Percentiles rank a stretch among this genome's conserved stretches.
Conservation (phyloP, 2,797 vertebrate species). For the Ciconia nigra region DNA sequence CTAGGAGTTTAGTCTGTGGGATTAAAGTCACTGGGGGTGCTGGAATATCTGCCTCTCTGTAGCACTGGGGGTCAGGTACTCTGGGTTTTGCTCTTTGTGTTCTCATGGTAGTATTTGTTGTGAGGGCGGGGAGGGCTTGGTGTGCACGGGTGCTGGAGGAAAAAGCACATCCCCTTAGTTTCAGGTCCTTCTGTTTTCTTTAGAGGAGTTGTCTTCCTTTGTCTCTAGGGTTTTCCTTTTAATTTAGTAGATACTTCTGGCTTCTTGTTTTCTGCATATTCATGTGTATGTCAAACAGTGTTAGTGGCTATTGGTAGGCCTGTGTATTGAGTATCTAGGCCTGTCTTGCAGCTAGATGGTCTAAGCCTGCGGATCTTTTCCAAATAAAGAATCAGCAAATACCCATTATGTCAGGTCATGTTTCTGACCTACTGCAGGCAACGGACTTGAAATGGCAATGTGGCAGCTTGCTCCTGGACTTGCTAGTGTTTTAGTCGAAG, state of each 20-base stretch:
- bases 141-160: not conserved
- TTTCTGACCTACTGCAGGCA: not conserved
- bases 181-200: not conserved
- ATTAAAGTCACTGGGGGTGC: not conserved
- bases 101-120: not conserved
- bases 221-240: not conserved
- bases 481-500: not conserved
- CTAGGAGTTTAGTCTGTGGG: not conserved
- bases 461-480: not conserved
- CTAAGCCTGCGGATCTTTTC: not conserved
- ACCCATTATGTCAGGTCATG: not conserved
- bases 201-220: not conserved
- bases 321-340: not conserved
- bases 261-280: not conserved
- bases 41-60: not conserved
- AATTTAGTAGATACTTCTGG: not conserved
- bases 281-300: not conserved
- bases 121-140: not conserved
- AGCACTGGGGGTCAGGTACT: not conserved
- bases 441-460: not conserved
- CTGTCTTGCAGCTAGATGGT: not conserved
- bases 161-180: not conserved
- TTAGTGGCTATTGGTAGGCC: not conserved
- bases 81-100: not conserved
- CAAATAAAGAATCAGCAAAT: not conserved